Percentiles rank a stretch among this genome's conserved stretches.
These are phyloP conservation scores for Anthophora plumipes DNA, from an alignment of 2,888 invertebrate genomes.

Conservation along the genomic window DNA sequence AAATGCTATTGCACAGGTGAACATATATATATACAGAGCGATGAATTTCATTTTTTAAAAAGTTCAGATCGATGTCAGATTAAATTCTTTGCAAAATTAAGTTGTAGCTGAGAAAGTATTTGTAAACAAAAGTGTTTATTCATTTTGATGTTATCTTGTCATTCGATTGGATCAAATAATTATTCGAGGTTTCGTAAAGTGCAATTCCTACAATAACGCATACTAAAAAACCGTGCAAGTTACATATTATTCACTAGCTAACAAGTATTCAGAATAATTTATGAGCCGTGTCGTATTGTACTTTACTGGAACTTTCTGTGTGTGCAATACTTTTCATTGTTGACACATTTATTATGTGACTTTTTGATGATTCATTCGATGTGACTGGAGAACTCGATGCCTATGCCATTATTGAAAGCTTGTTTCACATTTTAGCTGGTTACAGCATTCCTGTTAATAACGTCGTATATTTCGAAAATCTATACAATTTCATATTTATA, in stretches of 20 bases:
- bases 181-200: not conserved
- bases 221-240: not conserved
- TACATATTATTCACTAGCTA: not conserved
- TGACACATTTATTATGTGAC: constrained; percentile 23
- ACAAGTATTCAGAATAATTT: constrained; percentile 33
- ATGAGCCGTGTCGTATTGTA: constrained; percentile 11
- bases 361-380: constrained; percentile 45
- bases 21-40: no score
- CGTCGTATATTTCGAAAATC: constrained; percentile 31
- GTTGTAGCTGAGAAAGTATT: not conserved
- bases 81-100: not conserved
- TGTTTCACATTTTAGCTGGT: constrained; percentile 16
- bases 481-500: constrained; percentile 21
- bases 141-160: no score
- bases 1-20: no score
- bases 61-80: not conserved
- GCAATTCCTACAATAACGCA: not conserved
- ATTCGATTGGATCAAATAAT: not conserved
- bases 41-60: no score
- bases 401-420: constrained; percentile 17
- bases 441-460: constrained; percentile 36
- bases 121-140: not conserved
- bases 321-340: constrained; percentile 17
- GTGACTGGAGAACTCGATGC: constrained; percentile 27
- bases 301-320: constrained; percentile 8